Evolutionary conservation across 2,888 invertebrate species (phyloP), one percentile per base, ranked within the genome.

Genomic region (Chydorus sphaericus): DNA sequence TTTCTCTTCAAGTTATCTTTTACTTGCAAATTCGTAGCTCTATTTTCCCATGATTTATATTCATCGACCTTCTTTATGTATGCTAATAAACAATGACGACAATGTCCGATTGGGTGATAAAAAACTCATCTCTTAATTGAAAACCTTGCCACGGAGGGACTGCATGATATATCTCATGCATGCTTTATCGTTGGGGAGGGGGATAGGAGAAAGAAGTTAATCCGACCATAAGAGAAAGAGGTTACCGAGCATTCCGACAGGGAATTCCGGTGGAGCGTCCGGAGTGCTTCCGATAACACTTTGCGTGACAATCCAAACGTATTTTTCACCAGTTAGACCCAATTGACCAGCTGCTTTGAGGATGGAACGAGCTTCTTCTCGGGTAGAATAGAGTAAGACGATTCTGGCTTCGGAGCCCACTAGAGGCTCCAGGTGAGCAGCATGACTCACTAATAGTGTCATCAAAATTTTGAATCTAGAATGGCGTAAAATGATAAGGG

Each of bases 221-320:
- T n/a, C n/a, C 58, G 38, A 48, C 50, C 54, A 26, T 10, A 11
- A n/a, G 29, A 54, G 2, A 38, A 31, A 48, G 26, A 39, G 73
- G 79, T 73, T 68, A 87, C 87, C 92, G 54, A 92, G 75, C 88
- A 91, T 90, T 57, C 92, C 92, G 30, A 90, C 83, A 1, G 91
- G 91, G 70, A 91, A 91, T 68, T 87, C 80, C 53, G 78, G 74
- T 28, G 80, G 78, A 8, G 86, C 86, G 53, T 65, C 65, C 18
- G 63, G 60, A 28, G 60, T 62, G 59, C 65, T 63, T n/a, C 69
- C 68, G 58, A 92, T 85, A 62, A 91, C 91, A 67, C 88, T 89
- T 70, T 94, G 93, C 52, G 92, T 92, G 20, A 91, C 93, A 58
- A 94, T 90, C 94, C 94, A 94, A 10, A 94, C 88, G 70, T 92